Base-by-base conservation (phyloP, 2,888 invertebrate genomes). In the Thumatha senex region DNA sequence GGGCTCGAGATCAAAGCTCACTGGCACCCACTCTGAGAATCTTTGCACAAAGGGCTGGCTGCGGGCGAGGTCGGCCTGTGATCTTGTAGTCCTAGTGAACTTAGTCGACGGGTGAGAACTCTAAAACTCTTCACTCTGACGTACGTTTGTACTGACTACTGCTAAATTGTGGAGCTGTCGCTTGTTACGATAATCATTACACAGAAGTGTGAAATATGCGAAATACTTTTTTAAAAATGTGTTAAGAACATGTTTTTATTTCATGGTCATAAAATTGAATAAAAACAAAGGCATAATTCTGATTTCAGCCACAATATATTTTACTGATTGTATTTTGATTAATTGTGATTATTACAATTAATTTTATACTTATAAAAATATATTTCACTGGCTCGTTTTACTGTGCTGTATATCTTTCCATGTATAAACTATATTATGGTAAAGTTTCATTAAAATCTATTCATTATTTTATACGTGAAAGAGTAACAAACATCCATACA, bases 1-100 rank as follows among this genome's bases (percentile, higher is more conserved):
- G 83, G 80, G 83, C 73, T 74, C 69, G 77, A 86, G 81, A 84
- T 90, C 90, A 90, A 90, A 90, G 90, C 85, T 80, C 58, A 58
- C 75, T 67, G 69, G 77, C 74, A 70, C 74, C 73, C 76, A 79
- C 78, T 81, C 75, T 74, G 75, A 77, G 79, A 85, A 86, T 85
- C 86, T 82, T 71, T 79, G 75, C 80, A 84, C 89, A 89, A 90
- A 90, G 89, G 81, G 80, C 73, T 72, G 71, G 84, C 88, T 85
- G 75, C 80, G 80, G 86, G 89, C 86, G 74, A 80, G 76, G 79
- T 64, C 76, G 76, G 71, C 72, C 74, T 83, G 72, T 83, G 84
- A 83, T 83, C 80, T 77, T 71, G 52, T 54, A 50, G 58, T 60
- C 61, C 68, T 67, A 70, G 66, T 71, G 64, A 63, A 62, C 69